Percentiles rank a stretch among this genome's conserved stretches.
These are phyloP conservation scores for Glaucomys volans DNA, from an alignment of 2,113 vertebrate genomes.

Conservation along the genomic window DNA sequence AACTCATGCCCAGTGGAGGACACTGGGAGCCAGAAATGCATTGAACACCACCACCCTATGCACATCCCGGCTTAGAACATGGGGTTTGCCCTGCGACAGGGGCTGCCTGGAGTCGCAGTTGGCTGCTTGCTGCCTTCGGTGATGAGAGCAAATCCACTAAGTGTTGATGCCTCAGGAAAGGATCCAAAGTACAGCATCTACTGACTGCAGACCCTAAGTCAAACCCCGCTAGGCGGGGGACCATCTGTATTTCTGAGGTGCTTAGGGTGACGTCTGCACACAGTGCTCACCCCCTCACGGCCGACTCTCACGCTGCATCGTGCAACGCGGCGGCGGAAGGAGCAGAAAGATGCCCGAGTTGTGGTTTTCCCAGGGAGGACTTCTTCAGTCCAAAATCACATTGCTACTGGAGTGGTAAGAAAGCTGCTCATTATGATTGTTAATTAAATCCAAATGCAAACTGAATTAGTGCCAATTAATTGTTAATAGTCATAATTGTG, in stretches of 20 bases:
- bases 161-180: neutral
- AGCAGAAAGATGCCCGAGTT: fast-evolving
- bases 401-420: neutral
- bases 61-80: neutral
- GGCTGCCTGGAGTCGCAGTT: too few species aligned
- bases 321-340: fast-evolving
- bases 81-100: fast-evolving
- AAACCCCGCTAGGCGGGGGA: neutral
- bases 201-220: fast-evolving
- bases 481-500: neutral
- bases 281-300: fast-evolving
- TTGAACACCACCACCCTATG: fast-evolving
- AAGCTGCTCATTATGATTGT: neutral
- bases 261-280: neutral
- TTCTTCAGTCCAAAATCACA: neutral
- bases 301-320: fast-evolving
- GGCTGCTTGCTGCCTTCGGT: too few species aligned
- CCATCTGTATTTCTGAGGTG: fast-evolving
- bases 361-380: neutral
- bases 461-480: neutral
- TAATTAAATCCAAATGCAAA: constrained; percentile 11
- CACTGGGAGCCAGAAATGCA: neutral
- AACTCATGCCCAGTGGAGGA: neutral
- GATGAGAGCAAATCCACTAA: neutral
- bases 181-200: neutral